Conservation (phyloP, 2,797 vertebrate species). For the Cyclura pinguis region DNA sequence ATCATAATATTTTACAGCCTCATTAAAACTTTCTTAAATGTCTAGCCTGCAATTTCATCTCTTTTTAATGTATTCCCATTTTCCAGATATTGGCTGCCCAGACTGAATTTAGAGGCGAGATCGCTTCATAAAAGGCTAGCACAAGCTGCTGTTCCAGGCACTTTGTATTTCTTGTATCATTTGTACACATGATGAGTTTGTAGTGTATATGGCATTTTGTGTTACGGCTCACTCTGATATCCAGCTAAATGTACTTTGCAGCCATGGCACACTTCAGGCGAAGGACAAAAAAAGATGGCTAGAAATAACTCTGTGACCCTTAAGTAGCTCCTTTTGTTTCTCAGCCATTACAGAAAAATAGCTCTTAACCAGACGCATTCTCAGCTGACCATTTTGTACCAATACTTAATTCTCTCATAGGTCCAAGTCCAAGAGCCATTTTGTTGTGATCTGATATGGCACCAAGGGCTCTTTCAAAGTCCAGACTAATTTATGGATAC, state of each 20-base stretch:
- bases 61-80: slow-evolving; percentile 64
- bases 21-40: slow-evolving; percentile 36
- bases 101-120: slow-evolving; percentile 65
- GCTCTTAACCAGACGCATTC: slow-evolving; percentile 30
- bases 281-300: slow-evolving; percentile 22
- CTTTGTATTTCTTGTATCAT: slow-evolving; percentile 71
- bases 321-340: slow-evolving; percentile 33
- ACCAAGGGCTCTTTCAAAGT: slow-evolving; percentile 60
- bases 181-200: slow-evolving; percentile 55
- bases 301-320: slow-evolving; percentile 42
- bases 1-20: slow-evolving; percentile 72
- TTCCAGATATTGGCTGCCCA: slow-evolving; percentile 58
- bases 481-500: slow-evolving; percentile 57
- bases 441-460: slow-evolving; percentile 50
- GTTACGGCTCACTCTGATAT: slow-evolving; percentile 50
- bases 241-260: slow-evolving; percentile 53
- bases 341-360: slow-evolving; percentile 40
- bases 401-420: slow-evolving; percentile 10
- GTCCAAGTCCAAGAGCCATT: not conserved
- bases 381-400: not conserved
- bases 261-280: slow-evolving; percentile 6
- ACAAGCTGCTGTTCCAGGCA: slow-evolving; percentile 66
- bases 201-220: slow-evolving; percentile 50
- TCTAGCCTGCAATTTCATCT: slow-evolving; percentile 25
- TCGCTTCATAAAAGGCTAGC: slow-evolving; percentile 62